Base-by-base conservation (phyloP, 2,888 invertebrate genomes). In the Thera britannica region DNA sequence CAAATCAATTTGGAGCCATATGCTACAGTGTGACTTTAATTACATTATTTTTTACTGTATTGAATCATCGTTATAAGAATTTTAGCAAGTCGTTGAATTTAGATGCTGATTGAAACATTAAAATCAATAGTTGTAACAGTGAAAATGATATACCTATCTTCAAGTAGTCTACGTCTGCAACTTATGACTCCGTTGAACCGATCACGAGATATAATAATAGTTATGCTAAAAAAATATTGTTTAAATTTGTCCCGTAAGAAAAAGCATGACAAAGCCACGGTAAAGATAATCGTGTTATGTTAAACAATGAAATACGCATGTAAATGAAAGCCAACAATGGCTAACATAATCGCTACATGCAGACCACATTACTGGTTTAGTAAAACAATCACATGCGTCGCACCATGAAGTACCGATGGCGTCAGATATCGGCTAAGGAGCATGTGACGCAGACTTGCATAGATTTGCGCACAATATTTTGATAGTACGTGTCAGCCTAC, bases 381-480 rank as follows among this genome's bases (percentile, higher is more conserved):
- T 78, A 82, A 79, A 77, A 77, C 76, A 79, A 78, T 82, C 83
- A 81, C 84, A 84, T 79, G 74, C 75, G 67, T 58, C 76, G 68
- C 71, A 70, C 79, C 77, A 79, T 81, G 79, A 76, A 77, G 72
- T 73, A 54, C 48, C n/a, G 55, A 72, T 76, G 76, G 74, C 76
- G 76, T 79, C 76, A 75, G 69, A 77, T 73, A 78, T 74, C 75
- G 58, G 75, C 65, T 75, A 75, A 67, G 55, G 65, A 63, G 59
- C 66, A 2, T 73, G 71, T 84, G 84, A 86, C 82, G 81, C 83
- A 85, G 72, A 73, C 70, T 36, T 57, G 57, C 57, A 71, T 72
- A 76, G 71, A 81, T 81, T 80, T 81, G 77, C 83, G 79, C 77
- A 80, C 80, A 80, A 82, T 70, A 78, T 81, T 83, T 83, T 79